These are phyloP conservation scores for Amiota communis DNA, from an alignment of 2,888 invertebrate genomes.

Conservation along the genomic window DNA sequence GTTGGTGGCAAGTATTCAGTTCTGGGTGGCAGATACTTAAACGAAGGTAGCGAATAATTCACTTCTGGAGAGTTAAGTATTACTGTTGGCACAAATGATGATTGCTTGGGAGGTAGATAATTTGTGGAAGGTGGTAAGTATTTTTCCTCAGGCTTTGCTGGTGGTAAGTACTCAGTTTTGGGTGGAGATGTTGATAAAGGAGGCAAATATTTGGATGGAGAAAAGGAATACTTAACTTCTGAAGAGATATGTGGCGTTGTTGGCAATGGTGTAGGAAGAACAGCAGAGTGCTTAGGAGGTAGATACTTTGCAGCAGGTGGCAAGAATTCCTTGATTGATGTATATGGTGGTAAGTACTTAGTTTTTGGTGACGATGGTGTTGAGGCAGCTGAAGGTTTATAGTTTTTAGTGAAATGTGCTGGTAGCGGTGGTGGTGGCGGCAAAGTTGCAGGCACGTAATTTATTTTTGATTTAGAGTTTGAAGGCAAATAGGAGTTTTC, in stretches of 20 bases:
- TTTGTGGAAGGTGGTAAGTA: slow-evolving; percentile 20
- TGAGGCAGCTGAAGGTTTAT: too few relatives aligned
- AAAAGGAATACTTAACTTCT: too few relatives aligned
- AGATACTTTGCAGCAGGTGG: neutral
- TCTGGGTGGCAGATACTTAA: neutral
- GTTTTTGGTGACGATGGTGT: neutral
- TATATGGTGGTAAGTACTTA: neutral
- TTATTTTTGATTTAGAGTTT: too few relatives aligned
- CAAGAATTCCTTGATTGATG: too few relatives aligned
- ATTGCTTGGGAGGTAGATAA: neutral
- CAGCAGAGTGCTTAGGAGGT: neutral
- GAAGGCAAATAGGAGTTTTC: too few relatives aligned
- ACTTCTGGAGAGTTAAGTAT: neutral
- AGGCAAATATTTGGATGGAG: neutral
- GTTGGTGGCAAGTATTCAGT: slow-evolving; percentile 9
- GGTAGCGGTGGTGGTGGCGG: neutral
- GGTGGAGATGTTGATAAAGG: neutral
- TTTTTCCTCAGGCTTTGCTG: neutral
- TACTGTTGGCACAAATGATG: neutral
- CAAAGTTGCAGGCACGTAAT: neutral
- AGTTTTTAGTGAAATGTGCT: too few relatives aligned
- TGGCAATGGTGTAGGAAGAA: neutral
- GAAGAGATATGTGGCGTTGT: slow-evolving; percentile 3
- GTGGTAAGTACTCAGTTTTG: neutral
- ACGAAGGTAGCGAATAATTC: too few relatives aligned